These are phyloP conservation scores for Phocides pigmalion DNA, from an alignment of 1,140 invertebrate species.

Conservation along the genomic window DNA sequence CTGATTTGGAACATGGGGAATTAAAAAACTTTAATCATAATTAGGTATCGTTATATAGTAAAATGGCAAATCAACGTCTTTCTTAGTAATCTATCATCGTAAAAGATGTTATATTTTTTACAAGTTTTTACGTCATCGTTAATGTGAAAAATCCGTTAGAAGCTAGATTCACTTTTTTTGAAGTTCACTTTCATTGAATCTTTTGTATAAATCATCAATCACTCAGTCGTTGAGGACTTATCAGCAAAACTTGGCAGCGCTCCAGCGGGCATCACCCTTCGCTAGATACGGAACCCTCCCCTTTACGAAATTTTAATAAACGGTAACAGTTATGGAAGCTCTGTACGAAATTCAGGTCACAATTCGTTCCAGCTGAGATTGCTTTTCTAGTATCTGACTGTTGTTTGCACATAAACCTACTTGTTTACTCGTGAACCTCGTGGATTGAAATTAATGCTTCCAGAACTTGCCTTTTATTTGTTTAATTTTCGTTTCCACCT, in stretches of 20 bases:
- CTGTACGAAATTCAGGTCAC: conserved; percentile 21
- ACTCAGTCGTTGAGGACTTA: conserved; percentile 1
- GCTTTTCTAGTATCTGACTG: neutral
- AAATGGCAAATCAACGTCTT: too few species aligned
- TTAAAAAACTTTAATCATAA: too few species aligned
- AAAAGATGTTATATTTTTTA: too few species aligned
- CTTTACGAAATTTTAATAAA: conserved; percentile 17
- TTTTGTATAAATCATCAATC: neutral
- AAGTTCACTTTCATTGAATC: neutral
- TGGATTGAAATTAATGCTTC: neutral
- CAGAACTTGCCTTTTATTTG: neutral
- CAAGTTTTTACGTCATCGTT: too few species aligned
- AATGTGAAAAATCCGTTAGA: neutral
- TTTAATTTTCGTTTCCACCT: too few species aligned
- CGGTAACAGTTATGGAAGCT: conserved; percentile 23
- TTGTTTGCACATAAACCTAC: neutral
- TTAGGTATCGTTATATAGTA: too few species aligned
- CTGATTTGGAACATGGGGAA: too few species aligned
- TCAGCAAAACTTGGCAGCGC: conserved; percentile 10
- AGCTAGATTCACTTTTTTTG: neutral
- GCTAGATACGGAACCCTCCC: neutral
- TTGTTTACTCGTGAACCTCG: neutral
- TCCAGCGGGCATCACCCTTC: neutral
- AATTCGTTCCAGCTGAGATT: conserved; percentile 18
- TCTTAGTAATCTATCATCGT: too few species aligned